These are phyloP conservation scores for Neoascia interrupta DNA, from an alignment of 2,888 invertebrate genomes.

Conservation along the genomic window DNA sequence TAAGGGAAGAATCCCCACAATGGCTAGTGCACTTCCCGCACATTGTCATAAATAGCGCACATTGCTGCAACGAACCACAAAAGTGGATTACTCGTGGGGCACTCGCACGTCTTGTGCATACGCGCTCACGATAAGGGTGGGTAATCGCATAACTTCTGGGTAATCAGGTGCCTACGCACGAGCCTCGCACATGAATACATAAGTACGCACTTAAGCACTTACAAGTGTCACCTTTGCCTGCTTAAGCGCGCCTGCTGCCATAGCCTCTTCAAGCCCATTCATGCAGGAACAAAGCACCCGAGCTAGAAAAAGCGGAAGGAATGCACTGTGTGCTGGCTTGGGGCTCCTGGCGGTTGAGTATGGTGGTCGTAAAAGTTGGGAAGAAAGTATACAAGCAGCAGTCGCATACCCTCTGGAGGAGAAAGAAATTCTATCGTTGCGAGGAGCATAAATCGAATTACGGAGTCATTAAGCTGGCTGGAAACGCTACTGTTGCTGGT, in stretches of 20 bases:
- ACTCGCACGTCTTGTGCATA: slow-evolving; percentile 35
- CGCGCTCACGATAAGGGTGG: too few species aligned
- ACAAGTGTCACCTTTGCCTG: slow-evolving; percentile 59
- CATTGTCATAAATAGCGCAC: not conserved
- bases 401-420: too few species aligned
- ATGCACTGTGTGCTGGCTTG: too few species aligned
- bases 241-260: slow-evolving; percentile 38
- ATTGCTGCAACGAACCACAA: slow-evolving; percentile 6
- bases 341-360: too few species aligned
- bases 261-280: slow-evolving; percentile 39
- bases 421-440: slow-evolving; percentile 70
- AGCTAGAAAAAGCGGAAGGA: slow-evolving; percentile 6
- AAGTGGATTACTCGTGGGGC: slow-evolving; percentile 12
- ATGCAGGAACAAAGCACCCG: slow-evolving; percentile 41
- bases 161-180: slow-evolving; percentile 75
- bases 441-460: slow-evolving; percentile 72
- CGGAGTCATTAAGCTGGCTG: slow-evolving; percentile 70
- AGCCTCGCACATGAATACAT: slow-evolving; percentile 65
- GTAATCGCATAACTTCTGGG: slow-evolving; percentile 75
- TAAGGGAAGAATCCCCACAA: not conserved
- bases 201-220: slow-evolving; percentile 69
- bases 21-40: not conserved
- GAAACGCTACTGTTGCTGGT: slow-evolving; percentile 7
- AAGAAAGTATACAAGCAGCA: too few species aligned
- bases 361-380: too few species aligned